Evolutionary conservation across 2,113 vertebrate species (phyloP), one percentile per base, ranked within the genome.

Genomic region (Thamnophis sirtalis): DNA sequence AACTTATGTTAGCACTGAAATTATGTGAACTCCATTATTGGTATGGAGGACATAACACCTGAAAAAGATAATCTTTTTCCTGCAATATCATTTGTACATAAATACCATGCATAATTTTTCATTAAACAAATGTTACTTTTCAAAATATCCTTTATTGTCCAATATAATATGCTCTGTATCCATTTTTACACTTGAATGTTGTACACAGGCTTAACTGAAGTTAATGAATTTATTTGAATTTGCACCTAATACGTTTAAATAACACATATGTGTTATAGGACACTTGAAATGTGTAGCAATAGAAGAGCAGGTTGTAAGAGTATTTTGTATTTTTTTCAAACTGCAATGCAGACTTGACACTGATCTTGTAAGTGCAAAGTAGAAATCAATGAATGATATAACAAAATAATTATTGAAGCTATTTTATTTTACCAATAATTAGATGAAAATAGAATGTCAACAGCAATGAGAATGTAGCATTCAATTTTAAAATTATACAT

Each of bases 71-170:
- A 93, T 3, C 38, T 88, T 87, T 93, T 95, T 91, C 91, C 90
- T 96, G 91, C 95, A 95, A 91, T 87, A 92, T 56, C 51, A 50
- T 55, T 94, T 97, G 92, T 97, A 94, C 91, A 95, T 97, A 97
- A 95, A 95, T 96, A 38, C 93, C 91, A 93, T 96, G 90, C 92
- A 94, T 51, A 95, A 96, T 96, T 97, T 97, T 95, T 63, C 26
- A 51, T 56, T 93, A 95, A 89, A 94, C 90, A 89, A 89, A 95
- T 95, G 87, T 94, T 91, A 94, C 87, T 84, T 95, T 86, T 95
- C 90, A 93, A 90, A 93, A 95, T 63, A 93, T 88, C 38, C n/a
- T 93, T 84, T 94, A 88, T 89, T 95, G 88, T 97, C 94, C 96
- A 96, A 94, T 96, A 89, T 96, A 60, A 5, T 86, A 54, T 93